Base-by-base conservation (phyloP, 2,888 invertebrate species). In the Desoria tigrina region DNA sequence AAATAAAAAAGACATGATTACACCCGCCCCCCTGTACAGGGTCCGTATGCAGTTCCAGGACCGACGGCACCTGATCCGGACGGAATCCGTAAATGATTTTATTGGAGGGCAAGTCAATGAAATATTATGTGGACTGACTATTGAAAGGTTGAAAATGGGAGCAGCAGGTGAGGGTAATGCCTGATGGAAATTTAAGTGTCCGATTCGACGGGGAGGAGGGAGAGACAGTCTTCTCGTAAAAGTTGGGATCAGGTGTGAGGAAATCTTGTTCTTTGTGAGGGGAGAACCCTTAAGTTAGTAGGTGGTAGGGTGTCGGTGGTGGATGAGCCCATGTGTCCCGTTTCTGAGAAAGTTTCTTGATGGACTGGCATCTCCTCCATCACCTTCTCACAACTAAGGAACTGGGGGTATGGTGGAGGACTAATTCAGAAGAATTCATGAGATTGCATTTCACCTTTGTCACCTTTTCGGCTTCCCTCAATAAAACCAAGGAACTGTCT, bases 271-370 rank as follows among this genome's bases (percentile, higher is more conserved):
- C 9, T 16, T 11, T 4, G 6, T 11, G 4, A 32, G 32, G 11
- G 53, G 23, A 21, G 53, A 24, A 53, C n/a, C 21, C 45, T 9
- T 4, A 21, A 9, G 21, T 45, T 39, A 9, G 16, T 3, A 53
- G 16, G 53, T 18, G 21, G 23, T 14, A 27, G 49, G 21, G 14
- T 27, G n/a, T 39, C 23, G 6, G 42, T 53, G 26, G 42, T 26
- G 37, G 51, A 18, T 45, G 32, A 24, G 42, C 61, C 61, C 61
- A 61, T 42, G 61, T 61, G 61, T 54, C 61, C 54, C 54, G 54
- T 61, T 61, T 28, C 37, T 21, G 21, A 27, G 51, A 32, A 61
- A 39, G 50, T 54, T 28, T 51, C 53, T 32, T 61, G 54, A 61
- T 61, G 28, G 61, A 61, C 27, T 61, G 54, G 54, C 23, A 32